These are phyloP conservation scores for Drosophila pallidifrons DNA, from an alignment of 1,140 invertebrate genomes.

Conservation along the genomic window DNA sequence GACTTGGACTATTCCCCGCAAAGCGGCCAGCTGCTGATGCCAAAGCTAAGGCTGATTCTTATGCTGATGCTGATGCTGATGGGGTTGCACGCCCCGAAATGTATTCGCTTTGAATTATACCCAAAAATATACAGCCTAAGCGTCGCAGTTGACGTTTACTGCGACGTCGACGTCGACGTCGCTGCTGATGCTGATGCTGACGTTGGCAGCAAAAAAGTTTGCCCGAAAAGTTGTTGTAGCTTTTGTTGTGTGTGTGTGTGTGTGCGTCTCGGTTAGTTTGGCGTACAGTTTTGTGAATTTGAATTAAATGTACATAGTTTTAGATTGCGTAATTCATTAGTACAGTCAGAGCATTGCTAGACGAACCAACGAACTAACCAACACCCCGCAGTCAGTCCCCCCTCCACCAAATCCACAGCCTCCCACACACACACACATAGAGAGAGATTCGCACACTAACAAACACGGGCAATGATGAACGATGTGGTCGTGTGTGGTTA, in stretches of 20 bases:
- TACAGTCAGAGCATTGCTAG: conserved; percentile 68
- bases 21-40: conserved; percentile 59
- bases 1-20: not conserved
- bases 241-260: conserved; percentile 31
- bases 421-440: conserved; percentile 14
- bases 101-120: conserved; percentile 82
- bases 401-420: not conserved
- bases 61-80: conserved; percentile 59
- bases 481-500: conserved; percentile 83
- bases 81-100: conserved; percentile 70
- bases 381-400: conserved; percentile 43
- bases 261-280: conserved; percentile 77
- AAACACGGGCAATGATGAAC: conserved; percentile 75
- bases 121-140: conserved; percentile 69
- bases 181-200: conserved; percentile 34
- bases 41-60: conserved; percentile 44
- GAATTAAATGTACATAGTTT: conserved; percentile 84
- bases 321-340: conserved; percentile 85
- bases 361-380: conserved; percentile 53
- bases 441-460: conserved; percentile 28
- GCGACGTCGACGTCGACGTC: conserved; percentile 28
- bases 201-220: conserved; percentile 69
- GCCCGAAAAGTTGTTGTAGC: conserved; percentile 64
- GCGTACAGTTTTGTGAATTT: conserved; percentile 84
- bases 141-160: conserved; percentile 25